Conservation (phyloP, 2,797 vertebrate species). For the Tinamus major region DNA sequence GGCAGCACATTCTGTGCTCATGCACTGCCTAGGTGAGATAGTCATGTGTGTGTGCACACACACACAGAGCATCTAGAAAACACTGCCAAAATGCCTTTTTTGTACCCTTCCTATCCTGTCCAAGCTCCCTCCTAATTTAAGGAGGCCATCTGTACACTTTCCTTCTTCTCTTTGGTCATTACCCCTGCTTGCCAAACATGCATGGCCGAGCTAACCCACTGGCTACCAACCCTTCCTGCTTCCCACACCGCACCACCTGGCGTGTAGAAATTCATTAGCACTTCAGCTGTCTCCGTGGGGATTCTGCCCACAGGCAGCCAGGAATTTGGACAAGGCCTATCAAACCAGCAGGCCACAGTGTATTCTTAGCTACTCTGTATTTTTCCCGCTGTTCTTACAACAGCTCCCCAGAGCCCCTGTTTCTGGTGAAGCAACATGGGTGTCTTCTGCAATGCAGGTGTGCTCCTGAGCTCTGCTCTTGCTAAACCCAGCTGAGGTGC, state of each 20-base stretch:
- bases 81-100: neutral
- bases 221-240: neutral
- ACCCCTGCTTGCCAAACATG: neutral
- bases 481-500: neutral
- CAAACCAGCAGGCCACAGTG: neutral
- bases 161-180: neutral
- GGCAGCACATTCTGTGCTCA: neutral
- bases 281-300: neutral
- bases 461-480: neutral
- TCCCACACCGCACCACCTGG: neutral
- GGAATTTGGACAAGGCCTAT: neutral
- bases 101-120: neutral
- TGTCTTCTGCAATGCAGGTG: neutral
- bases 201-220: neutral
- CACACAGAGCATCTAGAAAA: neutral
- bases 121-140: neutral
- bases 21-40: neutral
- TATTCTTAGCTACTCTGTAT: neutral
- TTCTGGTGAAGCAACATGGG: neutral
- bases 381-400: neutral
- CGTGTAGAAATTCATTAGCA: neutral
- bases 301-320: neutral
- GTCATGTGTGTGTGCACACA: fast-evolving
- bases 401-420: neutral
- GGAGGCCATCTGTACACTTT: neutral